A percentile compares a stretch with the other conserved stretches of the same genome.
Conservation (phyloP, 1,140 invertebrate species). For the Rhynchophorus ferrugineus region DNA sequence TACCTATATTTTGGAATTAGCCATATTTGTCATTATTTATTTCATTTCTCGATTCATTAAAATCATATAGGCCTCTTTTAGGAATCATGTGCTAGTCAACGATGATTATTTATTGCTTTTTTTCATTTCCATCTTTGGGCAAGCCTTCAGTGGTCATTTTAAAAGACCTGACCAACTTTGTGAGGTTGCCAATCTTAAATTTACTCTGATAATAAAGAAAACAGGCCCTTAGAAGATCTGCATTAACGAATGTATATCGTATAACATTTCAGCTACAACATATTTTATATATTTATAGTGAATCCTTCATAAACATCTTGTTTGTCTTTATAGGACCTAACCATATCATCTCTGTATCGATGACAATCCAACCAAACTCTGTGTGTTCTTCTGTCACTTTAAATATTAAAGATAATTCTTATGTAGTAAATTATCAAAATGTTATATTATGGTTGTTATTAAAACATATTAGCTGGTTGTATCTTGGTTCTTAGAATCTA, state of each 20-base stretch:
- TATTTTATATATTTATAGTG: constrained; percentile 94
- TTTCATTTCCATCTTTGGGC: constrained; percentile 41
- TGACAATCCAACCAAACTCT: constrained; percentile 92
- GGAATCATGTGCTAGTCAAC: constrained; percentile 81
- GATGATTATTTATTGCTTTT: constrained; percentile 51
- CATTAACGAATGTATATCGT: constrained; percentile 93
- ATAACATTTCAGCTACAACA: constrained; percentile 97
- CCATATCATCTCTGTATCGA: constrained; percentile 92
- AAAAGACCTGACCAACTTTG: constrained; percentile 65
- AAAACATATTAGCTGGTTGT: constrained; percentile 63
- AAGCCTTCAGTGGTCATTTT: constrained; percentile 80
- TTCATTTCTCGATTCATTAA: constrained; percentile 88
- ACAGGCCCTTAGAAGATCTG: constrained; percentile 76
- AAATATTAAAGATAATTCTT: no score
- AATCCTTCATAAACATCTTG: constrained; percentile 66
- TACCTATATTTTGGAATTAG: constrained; percentile 4
- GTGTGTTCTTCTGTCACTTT: constrained; percentile 76
- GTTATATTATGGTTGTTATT: background rate
- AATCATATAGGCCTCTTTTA: constrained; percentile 85
- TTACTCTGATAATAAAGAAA: constrained; percentile 79
- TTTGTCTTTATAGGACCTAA: constrained; percentile 64
- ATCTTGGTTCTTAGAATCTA: constrained; percentile 81
- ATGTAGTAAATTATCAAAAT: background rate
- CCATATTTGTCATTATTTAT: constrained; percentile 53
- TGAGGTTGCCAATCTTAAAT: constrained; percentile 52